Evolutionary conservation across 2,113 vertebrate genomes (phyloP).

Genomic region (Phalacrocorax pelagicus): DNA sequence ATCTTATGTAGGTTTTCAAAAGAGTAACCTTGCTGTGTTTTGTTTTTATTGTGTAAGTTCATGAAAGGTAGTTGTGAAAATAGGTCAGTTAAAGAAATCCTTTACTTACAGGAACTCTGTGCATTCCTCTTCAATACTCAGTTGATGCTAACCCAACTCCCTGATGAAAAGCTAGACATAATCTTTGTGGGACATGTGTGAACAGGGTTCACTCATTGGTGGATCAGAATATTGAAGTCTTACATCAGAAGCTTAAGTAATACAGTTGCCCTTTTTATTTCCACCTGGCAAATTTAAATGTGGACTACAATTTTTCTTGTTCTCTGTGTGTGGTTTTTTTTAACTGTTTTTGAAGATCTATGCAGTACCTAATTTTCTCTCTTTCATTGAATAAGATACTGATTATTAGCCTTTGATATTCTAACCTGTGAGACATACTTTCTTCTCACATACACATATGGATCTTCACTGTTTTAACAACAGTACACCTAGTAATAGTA

Average conservation of each 20-base stretch:
- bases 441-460: fast-evolving
- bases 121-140: neutral
- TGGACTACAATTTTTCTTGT: neutral
- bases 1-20: neutral
- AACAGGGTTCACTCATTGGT: neutral
- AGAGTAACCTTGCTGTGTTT: neutral
- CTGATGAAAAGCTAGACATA: neutral
- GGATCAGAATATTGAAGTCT: neutral
- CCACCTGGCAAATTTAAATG: fast-evolving
- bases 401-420: neutral
- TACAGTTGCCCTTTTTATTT: neutral
- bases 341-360: neutral
- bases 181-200: neutral
- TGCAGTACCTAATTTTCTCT: neutral
- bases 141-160: neutral
- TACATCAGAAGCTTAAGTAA: neutral
- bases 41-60: neutral
- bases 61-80: neutral
- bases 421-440: neutral
- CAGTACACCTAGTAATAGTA: neutral
- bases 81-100: neutral
- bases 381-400: neutral
- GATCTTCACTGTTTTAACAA: neutral
- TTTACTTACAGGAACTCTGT: neutral
- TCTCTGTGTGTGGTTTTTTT: neutral